phyloP scores from a whole-genome alignment of 1,140 invertebrate genomes.

The Caerostris extrusa region DNA sequence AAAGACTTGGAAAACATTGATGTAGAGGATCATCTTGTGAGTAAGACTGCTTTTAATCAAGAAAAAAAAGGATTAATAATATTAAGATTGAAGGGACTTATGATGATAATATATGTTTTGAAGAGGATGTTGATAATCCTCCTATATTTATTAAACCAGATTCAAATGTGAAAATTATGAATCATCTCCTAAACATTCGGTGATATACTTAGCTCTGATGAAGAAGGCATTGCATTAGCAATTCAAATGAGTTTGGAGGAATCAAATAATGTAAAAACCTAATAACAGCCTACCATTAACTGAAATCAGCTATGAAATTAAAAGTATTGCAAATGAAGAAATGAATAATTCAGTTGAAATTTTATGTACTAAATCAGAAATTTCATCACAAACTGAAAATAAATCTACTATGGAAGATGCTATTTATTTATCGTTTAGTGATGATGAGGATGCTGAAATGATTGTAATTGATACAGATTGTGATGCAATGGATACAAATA shows the following conservation, averaged over 20 bases:
- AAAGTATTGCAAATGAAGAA: background rate
- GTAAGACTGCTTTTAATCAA: background rate
- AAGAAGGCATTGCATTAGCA: background rate
- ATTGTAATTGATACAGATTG: slow-evolving; percentile 2
- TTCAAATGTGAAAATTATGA: background rate
- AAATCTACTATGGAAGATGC: background rate
- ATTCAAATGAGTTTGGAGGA: background rate
- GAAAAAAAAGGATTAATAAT: background rate
- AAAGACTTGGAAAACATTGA: slow-evolving; percentile 74
- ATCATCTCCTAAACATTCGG: background rate
- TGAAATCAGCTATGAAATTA: background rate
- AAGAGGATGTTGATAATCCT: slow-evolving; percentile 72
- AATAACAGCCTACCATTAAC: background rate
- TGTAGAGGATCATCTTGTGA: background rate
- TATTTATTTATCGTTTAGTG: slow-evolving; percentile 44
- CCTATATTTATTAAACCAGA: background rate
- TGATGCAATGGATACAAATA: background rate
- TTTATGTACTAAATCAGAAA: background rate
- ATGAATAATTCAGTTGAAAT: background rate
- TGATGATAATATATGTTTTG: slow-evolving; percentile 6
- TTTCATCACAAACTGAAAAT: background rate
- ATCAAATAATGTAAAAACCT: background rate
- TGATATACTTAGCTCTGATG: background rate
- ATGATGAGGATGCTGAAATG: slow-evolving; percentile 3
- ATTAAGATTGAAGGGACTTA: slow-evolving; percentile 1